Percentiles rank a stretch among this genome's conserved stretches.
Evolutionary conservation across 2,888 invertebrate species (phyloP).

Genomic region (Melanargia galathea): DNA sequence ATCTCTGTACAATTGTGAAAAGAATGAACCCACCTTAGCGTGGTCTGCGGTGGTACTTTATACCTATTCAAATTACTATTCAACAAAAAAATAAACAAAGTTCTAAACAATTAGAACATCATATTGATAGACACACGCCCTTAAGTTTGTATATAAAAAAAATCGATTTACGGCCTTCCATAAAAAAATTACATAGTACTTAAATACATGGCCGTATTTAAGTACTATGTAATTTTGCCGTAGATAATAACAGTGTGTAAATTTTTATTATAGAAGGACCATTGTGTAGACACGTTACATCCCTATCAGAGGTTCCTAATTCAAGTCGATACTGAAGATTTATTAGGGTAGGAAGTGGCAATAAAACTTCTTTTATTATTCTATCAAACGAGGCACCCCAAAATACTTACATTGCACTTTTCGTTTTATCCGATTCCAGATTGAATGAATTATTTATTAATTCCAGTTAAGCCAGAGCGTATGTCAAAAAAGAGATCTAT

Average conservation of each 20-base stretch:
- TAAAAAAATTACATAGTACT: no score
- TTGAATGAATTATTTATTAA: neutral
- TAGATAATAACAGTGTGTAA: no score
- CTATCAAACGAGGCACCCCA: slow-evolving; percentile 52
- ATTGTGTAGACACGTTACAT: slow-evolving; percentile 8
- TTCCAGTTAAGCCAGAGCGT: slow-evolving; percentile 1
- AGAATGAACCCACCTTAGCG: neutral
- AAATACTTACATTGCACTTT: slow-evolving; percentile 37
- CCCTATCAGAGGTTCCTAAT: slow-evolving; percentile 7
- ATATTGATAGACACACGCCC: no score
- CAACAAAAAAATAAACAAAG: no score
- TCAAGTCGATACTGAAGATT: slow-evolving; percentile 45
- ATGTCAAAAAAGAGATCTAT: slow-evolving; percentile 10
- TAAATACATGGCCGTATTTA: no score
- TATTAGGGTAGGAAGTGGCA: slow-evolving; percentile 60
- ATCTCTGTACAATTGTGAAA: neutral
- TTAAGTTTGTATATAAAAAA: no score
- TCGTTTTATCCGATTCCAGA: slow-evolving; percentile 2
- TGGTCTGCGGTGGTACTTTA: neutral
- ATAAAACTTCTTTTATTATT: slow-evolving; percentile 71
- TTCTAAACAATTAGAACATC: no score
- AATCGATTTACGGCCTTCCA: no score
- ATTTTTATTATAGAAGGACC: no score
- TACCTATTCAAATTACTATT: no score
- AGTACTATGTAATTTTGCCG: no score